Evolutionary conservation across 64 coral and sea anemone species (phyloP).

Genomic region (Porites lutea): DNA sequence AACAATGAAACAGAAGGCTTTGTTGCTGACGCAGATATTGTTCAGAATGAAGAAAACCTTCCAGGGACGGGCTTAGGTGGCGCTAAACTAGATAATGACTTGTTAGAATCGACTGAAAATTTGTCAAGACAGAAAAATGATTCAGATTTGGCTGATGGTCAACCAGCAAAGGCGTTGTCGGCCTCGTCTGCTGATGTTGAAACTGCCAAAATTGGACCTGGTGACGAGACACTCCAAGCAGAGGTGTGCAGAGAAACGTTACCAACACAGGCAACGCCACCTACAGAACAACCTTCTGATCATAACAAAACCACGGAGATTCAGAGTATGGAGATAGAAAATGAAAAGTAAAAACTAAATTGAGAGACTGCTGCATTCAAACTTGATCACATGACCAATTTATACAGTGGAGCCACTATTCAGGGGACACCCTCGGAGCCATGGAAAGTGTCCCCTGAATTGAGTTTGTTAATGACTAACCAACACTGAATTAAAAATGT

Average conservation of each 20-base stretch:
- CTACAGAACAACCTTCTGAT: not conserved
- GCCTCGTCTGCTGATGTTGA: not conserved
- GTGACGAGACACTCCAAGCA: not conserved
- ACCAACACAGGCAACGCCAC: not conserved
- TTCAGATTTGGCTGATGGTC: not conserved
- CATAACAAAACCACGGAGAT: not conserved
- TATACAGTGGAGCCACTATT: too few species aligned
- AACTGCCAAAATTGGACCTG: not conserved
- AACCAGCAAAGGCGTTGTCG: not conserved
- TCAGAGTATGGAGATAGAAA: slow-evolving; percentile 6
- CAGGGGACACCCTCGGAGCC: too few species aligned
- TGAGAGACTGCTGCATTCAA: not conserved
- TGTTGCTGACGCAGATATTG: not conserved
- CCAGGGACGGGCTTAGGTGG: not conserved
- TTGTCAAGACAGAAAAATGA: not conserved
- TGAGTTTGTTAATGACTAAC: too few species aligned
- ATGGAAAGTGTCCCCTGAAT: too few species aligned
- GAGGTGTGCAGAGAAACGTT: not conserved
- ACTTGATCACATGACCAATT: too few species aligned
- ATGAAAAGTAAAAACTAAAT: not conserved
- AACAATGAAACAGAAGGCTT: not conserved
- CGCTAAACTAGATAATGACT: not conserved
- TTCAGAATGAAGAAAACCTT: not conserved
- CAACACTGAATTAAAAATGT: too few species aligned
- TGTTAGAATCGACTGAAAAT: not conserved